phyloP scores from a whole-genome alignment of 92 coral and sea anemone genomes.

The Phenganax marumi region DNA sequence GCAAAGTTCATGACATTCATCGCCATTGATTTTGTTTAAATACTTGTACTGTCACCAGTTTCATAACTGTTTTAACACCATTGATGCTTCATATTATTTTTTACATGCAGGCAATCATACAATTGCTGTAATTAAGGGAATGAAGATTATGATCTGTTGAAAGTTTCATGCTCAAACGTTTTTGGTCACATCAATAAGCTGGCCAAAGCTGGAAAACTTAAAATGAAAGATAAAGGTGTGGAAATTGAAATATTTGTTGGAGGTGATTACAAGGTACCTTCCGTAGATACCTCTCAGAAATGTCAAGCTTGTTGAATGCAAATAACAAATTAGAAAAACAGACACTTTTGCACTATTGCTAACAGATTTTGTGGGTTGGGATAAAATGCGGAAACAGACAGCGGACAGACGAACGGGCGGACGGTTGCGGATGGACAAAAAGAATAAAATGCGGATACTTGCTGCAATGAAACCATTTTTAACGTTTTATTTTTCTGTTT shows the following conservation, averaged over 20 bases:
- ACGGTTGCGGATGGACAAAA: too few species aligned
- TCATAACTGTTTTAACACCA: not conserved
- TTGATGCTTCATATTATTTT: not conserved
- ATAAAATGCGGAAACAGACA: not conserved
- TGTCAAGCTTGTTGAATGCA: not conserved
- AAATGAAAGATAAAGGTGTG: conserved; percentile 1
- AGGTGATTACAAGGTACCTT: conserved; percentile 32
- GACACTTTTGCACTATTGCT: not conserved
- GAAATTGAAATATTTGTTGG: conserved; percentile 16
- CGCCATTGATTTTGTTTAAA: not conserved
- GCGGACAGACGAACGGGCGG: too few species aligned
- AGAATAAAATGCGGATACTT: too few species aligned
- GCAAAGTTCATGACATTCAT: not conserved
- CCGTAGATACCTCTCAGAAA: not conserved
- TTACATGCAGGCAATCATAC: conserved; percentile 23
- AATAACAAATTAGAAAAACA: not conserved
- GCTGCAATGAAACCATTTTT: too few species aligned
- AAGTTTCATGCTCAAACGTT: conserved; percentile 22
- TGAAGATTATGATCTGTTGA: conserved; percentile 25
- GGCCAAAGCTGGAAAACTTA: conserved; percentile 13
- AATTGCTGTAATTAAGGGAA: conserved; percentile 25
- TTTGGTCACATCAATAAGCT: conserved; percentile 20
- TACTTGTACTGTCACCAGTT: not conserved
- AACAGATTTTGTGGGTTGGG: not conserved
- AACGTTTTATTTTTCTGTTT: too few species aligned